Percentiles rank a stretch among this genome's conserved stretches.
These are phyloP conservation scores for Chelonus insularis DNA, from an alignment of 1,140 invertebrate genomes.

Conservation along the genomic window DNA sequence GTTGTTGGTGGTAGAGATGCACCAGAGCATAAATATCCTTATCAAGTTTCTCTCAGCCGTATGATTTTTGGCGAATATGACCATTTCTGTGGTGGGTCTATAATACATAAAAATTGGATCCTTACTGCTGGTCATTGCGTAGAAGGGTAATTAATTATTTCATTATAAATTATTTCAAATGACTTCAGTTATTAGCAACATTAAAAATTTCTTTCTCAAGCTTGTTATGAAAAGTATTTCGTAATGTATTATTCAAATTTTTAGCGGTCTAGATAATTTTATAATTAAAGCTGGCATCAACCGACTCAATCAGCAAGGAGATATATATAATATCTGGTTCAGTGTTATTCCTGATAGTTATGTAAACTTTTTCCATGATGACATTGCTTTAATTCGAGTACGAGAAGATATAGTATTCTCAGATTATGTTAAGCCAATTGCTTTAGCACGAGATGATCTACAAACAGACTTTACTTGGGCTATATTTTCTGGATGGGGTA, in stretches of 20 bases:
- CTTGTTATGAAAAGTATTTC: no score
- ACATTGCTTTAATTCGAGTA: background rate
- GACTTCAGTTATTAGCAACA: background rate
- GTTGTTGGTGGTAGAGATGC: slow-evolving; percentile 1
- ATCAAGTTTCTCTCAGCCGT: background rate
- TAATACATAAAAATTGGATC: slow-evolving; percentile 59
- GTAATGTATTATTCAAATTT: slow-evolving; percentile 5
- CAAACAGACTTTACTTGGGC: background rate
- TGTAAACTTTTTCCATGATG: slow-evolving; percentile 41
- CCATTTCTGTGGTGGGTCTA: slow-evolving; percentile 64
- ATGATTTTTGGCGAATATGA: background rate
- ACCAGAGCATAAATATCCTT: background rate
- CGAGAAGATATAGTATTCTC: background rate
- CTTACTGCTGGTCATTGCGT: slow-evolving; percentile 66
- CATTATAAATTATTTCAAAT: no score
- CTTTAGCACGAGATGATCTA: background rate
- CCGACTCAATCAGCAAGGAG: slow-evolving; percentile 11
- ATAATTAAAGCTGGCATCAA: slow-evolving; percentile 18
- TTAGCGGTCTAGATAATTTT: background rate
- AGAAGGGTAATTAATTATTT: slow-evolving; percentile 36
- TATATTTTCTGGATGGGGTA: slow-evolving; percentile 23
- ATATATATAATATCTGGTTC: slow-evolving; percentile 47
- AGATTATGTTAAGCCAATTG: background rate
- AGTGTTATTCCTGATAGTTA: slow-evolving; percentile 31
- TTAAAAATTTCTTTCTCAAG: slow-evolving; percentile 27